These are phyloP conservation scores for Nemopilema nomurai DNA, from an alignment of 30 jellyfish, hydroid and myxozoan species.

Conservation along the genomic window DNA sequence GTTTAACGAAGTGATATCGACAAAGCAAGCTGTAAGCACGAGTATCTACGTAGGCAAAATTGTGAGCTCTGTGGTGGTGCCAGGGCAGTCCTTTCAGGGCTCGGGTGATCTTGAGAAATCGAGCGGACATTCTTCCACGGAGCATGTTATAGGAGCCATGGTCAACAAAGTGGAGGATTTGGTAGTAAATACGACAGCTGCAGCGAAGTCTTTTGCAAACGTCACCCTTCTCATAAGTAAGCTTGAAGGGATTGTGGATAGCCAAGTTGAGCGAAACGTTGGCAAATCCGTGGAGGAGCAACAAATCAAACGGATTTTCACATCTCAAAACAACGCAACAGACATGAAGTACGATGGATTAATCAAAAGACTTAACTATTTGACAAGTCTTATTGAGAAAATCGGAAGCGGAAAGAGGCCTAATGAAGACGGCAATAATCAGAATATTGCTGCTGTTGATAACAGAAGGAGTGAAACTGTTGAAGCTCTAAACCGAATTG, in stretches of 20 bases:
- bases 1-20: too few relatives aligned
- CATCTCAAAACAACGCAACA: conserved; percentile 28
- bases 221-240: conserved; percentile 32
- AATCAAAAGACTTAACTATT: conserved; percentile 43
- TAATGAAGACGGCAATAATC: neutral
- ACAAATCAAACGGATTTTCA: conserved; percentile 32
- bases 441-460: neutral
- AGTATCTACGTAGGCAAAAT: too few relatives aligned
- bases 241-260: conserved; percentile 43
- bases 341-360: conserved; percentile 40
- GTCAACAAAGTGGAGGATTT: conserved; percentile 49
- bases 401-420: conserved; percentile 1
- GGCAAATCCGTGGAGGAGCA: conserved; percentile 5
- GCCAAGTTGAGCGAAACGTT: conserved; percentile 2
- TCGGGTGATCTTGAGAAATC: neutral
- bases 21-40: too few relatives aligned
- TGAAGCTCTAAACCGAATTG: conserved; percentile 36
- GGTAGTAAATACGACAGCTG: conserved; percentile 42
- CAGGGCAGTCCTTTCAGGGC: conserved; percentile 8
- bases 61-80: too few relatives aligned
- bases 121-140: neutral
- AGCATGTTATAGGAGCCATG: conserved; percentile 40
- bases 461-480: conserved; percentile 24
- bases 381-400: conserved; percentile 45
- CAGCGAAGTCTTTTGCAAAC: conserved; percentile 51